A percentile compares a stretch with the other conserved stretches of the same genome.
These are phyloP conservation scores for Drosophila busckii DNA, from an alignment of 1,140 invertebrate genomes.

Conservation along the genomic window DNA sequence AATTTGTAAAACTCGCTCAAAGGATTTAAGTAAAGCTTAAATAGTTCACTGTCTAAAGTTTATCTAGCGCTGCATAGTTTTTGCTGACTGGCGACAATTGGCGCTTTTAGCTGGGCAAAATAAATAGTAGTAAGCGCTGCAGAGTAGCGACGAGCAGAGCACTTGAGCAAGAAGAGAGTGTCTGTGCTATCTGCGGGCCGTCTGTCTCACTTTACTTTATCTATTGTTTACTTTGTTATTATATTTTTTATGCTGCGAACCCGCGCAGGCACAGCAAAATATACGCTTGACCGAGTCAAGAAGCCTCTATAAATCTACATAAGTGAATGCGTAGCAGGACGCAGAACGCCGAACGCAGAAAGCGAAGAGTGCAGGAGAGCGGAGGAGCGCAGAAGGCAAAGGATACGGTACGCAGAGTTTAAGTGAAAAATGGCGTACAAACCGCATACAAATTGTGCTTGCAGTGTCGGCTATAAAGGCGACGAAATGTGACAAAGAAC, in stretches of 20 bases:
- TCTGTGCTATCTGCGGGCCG: too few species aligned
- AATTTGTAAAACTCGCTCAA: too few species aligned
- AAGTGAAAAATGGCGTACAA: slow-evolving; percentile 73
- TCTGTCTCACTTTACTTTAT: slow-evolving; percentile 23
- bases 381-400: slow-evolving; percentile 12
- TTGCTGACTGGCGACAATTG: too few species aligned
- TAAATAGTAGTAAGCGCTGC: not conserved
- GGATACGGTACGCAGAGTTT: slow-evolving; percentile 16
- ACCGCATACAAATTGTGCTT: slow-evolving; percentile 69
- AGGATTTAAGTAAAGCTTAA: too few species aligned
- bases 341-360: slow-evolving; percentile 15
- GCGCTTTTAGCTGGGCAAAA: not conserved
- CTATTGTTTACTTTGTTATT: slow-evolving; percentile 10
- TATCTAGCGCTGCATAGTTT: too few species aligned
- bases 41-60: too few species aligned
- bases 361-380: slow-evolving; percentile 1
- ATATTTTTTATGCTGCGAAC: not conserved
- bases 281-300: slow-evolving; percentile 44
- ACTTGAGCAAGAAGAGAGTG: too few species aligned
- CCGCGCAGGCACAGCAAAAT: slow-evolving; percentile 19
- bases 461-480: slow-evolving; percentile 39
- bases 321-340: slow-evolving; percentile 32
- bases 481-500: slow-evolving; percentile 55
- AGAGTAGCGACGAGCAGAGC: slow-evolving; percentile 1
- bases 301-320: slow-evolving; percentile 60